Percentiles rank a stretch among this genome's conserved stretches.
Conservation (phyloP, 2,113 vertebrate genomes). For the Burhinus bistriatus region DNA sequence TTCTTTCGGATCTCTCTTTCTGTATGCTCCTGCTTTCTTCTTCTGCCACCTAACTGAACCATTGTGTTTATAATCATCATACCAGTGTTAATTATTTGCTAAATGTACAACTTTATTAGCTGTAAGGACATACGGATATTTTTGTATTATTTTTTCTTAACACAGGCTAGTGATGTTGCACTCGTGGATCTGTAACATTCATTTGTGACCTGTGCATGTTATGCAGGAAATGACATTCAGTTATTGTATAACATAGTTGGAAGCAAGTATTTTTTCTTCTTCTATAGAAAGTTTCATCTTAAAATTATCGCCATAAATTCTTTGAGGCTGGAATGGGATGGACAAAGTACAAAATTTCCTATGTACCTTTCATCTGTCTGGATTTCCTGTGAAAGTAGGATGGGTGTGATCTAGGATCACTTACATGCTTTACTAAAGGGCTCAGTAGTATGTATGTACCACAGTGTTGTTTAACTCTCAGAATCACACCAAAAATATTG, state of each 20-base stretch:
- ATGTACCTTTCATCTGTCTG: neutral
- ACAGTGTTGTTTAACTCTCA: neutral
- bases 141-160: neutral
- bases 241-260: neutral
- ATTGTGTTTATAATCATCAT: neutral
- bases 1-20: neutral
- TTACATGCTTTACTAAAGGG: neutral
- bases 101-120: neutral
- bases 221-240: neutral
- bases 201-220: neutral
- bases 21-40: neutral
- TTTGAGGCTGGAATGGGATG: neutral
- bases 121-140: neutral
- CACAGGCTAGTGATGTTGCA: neutral
- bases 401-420: neutral
- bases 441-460: neutral
- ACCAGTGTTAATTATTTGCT: neutral
- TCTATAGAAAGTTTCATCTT: neutral
- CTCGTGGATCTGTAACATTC: neutral
- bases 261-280: neutral
- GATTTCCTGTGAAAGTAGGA: neutral
- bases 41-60: neutral
- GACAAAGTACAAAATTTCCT: neutral
- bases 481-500: neutral
- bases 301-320: neutral